Base-by-base conservation (phyloP, 2,888 invertebrate species). In the Nymphalis urticae region DNA sequence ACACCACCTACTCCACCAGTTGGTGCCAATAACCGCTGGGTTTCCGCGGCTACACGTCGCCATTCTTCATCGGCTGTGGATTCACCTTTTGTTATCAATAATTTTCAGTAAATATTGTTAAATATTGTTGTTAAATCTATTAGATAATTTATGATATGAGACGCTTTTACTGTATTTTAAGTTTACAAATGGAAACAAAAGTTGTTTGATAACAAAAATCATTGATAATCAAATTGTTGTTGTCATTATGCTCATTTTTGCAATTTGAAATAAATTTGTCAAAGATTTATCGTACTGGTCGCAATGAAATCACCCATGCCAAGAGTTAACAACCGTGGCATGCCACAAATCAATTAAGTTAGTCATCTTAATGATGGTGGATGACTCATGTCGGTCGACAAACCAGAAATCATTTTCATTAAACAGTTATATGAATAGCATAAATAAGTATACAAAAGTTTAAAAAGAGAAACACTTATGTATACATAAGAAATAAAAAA, bases 1-100 rank as follows among this genome's bases (percentile, higher is more conserved):
- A 82, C 95, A 93, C 82, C 94, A 83, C 75, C 85, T 75, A 77
- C 93, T 76, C 83, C 94, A 68, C 88, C 92, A 0, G 84, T 85
- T 13, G 93, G 94, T 21, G 94, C 94, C 63, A 96, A 87, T 69
- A 97, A 94, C 59, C 97, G 94, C 85, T 97, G 97, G 21, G 96
- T 95, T 83, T 97, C 97, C 0, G 95, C 96, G 64, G 97, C 96
- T 68, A 96, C 95, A 81, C 97, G 95, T 86, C 97, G 94, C 95
- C 97, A 97, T 87, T 97, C 97, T 86, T 95, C 96, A 87, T 97
- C 97, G 84, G 96, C 96, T 85, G 95, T 95, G 84, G 83, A 86
- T 60, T 68, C 71, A 62, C 65, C 68, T 42, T 66, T 71, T 66
- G 65, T 68, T 71, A 71, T 68, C 71, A 71, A 71, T 69, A 47